A percentile compares a stretch with the other conserved stretches of the same genome.
phyloP scores from a whole-genome alignment of 2,113 vertebrate species.

The Myotis lucifugus region DNA sequence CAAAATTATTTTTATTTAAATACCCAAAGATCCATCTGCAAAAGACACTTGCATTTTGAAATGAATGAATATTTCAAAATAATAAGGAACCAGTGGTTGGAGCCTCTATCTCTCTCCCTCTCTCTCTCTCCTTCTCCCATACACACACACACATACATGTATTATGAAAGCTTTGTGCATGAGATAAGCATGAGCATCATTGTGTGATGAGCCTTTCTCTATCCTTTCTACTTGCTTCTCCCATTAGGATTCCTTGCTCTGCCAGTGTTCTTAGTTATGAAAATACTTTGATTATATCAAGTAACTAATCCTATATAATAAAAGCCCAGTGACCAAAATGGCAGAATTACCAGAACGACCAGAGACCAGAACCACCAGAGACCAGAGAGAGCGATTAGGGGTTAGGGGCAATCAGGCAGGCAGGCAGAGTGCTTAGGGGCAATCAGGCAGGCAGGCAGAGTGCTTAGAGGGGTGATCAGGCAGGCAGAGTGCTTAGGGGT shows the following conservation, averaged over 20 bases:
- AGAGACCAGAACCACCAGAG: too few species aligned
- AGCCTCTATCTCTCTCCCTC: neutral
- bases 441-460: too few species aligned
- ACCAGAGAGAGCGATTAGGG: too few species aligned
- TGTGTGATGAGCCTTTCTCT: neutral
- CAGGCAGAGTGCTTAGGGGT: too few species aligned
- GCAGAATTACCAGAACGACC: too few species aligned
- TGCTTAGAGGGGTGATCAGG: too few species aligned
- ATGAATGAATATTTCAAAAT: conserved; percentile 1
- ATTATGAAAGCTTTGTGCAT: neutral
- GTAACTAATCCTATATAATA: neutral
- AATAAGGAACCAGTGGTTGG: neutral
- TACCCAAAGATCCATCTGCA: neutral
- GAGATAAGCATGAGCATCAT: neutral
- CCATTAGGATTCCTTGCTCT: neutral
- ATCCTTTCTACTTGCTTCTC: neutral
- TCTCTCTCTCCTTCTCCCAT: neutral
- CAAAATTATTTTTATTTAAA: conserved; percentile 32
- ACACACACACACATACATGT: rapidly evolving
- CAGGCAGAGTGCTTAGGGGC: too few species aligned
- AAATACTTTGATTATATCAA: neutral
- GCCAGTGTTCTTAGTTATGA: neutral
- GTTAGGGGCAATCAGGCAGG: too few species aligned
- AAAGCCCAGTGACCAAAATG: too few species aligned
- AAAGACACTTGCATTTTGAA: neutral